Evolutionary conservation across 2,797 vertebrate species (phyloP), one percentile per base, ranked within the genome.

Genomic region (Schizopygopsis malacanthus): DNA sequence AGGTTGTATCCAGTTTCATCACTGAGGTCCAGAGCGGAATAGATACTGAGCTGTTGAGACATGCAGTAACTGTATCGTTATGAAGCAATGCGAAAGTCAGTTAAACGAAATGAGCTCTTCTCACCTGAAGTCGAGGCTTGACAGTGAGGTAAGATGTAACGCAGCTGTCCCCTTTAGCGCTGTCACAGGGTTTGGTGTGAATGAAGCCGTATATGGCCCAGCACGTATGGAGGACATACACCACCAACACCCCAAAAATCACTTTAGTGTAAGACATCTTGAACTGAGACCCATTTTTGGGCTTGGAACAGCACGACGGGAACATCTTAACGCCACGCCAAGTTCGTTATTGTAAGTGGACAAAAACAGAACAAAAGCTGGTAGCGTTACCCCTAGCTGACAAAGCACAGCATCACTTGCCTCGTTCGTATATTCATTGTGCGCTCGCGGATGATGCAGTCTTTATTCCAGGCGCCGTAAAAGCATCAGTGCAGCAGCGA

Each of bases 171-270:
- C 89, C 91, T 28, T 83, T 91, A 50, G 83, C 89, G 81, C 89
- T 89, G 22, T 94, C 95, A 93, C 98, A 99, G 61, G 97, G 95
- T 90, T 96, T 97, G 6, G 97, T 98, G 93, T 97, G 96, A 86
- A 99, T 93, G 90, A 99, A 98, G 89, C 97, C 96, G 89, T 97
- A 97, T 91, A 99, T 96, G 72, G 98, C 95, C 97, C 97, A 99
- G 92, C 96, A 98, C 37, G 97, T 99, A 94, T 99, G 97, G 59
- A 94, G 95, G 93, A 96, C 95, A 84, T 99, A 99, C 1, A 97
- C 96, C 90, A 96, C 95, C 86, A 99, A 97, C 89, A 98, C 96
- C 69, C 97, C 98, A 89, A 97, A 94, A 86, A 97, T 95, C 90
- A 99, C 93, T 92, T 96, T 96, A 33, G 96, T 96, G 87, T 97